These are phyloP conservation scores for Poeciliopsis turrubarensis DNA, from an alignment of 2,113 vertebrate genomes.

Conservation along the genomic window DNA sequence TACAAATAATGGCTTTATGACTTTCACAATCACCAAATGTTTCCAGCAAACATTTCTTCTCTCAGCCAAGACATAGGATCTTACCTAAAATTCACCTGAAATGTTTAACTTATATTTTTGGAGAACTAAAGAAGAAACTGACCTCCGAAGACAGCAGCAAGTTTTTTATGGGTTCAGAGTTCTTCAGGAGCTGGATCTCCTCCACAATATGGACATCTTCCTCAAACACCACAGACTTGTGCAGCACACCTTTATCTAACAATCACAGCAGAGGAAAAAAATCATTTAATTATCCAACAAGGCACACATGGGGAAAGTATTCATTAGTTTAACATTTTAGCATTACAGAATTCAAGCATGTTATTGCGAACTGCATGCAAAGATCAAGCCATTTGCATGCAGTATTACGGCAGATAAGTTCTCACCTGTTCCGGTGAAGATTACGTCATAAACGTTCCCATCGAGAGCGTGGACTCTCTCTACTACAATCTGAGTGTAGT, in stretches of 20 bases:
- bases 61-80: too few species aligned
- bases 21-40: too few species aligned
- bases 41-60: too few species aligned
- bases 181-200: constrained; percentile 90
- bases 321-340: neutral
- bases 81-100: too few species aligned
- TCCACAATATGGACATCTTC: constrained; percentile 89
- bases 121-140: constrained; percentile 45
- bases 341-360: neutral
- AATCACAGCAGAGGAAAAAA: neutral
- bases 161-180: constrained; percentile 86
- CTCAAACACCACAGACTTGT: constrained; percentile 89
- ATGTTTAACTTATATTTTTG: neutral
- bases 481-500: constrained; percentile 95
- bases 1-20: too few species aligned
- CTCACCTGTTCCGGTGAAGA: constrained; percentile 92
- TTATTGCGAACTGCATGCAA: neutral
- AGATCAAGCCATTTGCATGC: neutral
- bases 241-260: constrained; percentile 90
- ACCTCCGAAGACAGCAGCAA: constrained; percentile 89
- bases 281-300: neutral
- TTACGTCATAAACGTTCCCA: constrained; percentile 86
- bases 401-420: neutral
- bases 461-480: constrained; percentile 88
- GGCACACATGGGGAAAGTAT: neutral